Evolutionary conservation across 1,140 invertebrate genomes (phyloP), one percentile per base, ranked within the genome.

Genomic region (Bathynomus jamesi): DNA sequence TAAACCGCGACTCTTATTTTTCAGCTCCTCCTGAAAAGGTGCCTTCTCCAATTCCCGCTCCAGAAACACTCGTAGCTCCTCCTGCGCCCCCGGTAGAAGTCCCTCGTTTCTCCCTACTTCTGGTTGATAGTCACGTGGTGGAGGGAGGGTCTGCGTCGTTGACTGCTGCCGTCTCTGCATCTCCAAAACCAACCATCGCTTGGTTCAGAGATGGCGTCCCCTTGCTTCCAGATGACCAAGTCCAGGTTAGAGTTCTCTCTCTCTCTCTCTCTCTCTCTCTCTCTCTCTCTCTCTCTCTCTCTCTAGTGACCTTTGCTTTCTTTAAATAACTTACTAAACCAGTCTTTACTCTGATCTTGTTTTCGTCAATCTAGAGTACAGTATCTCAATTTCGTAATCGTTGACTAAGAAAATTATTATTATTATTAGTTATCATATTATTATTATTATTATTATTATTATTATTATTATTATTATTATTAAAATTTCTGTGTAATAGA

Each of bases 201-300:
- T 94, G 92, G 92, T 88, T 86, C 77, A 84, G 89, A 28, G 90
- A 92, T 80, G 89, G 88, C 61, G 46, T 69, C 29, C 71, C 76
- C 24, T 67, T 78, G 8, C 40, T 69, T 29, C 70, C 73, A n/a
- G 76, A 78, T 40, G 70, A 74, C 62, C 67, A 70, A 46, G 29
- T 76, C 13, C 69, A 71, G 75, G 75, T 72, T 46, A 65, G 53
- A n/a, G n/a, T n/a, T n/a, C n/a, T n/a, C n/a, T n/a, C n/a, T n/a
- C n/a, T n/a, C n/a, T n/a, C n/a, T n/a, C 11, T 53, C n/a, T n/a
- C n/a, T n/a, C n/a, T n/a, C n/a, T n/a, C n/a, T n/a, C n/a, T n/a
- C n/a, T n/a, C n/a, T n/a, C n/a, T n/a, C n/a, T n/a, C n/a, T n/a
- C n/a, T n/a, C n/a, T n/a, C n/a, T n/a, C n/a, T n/a, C n/a, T n/a